Percentiles rank a stretch among this genome's conserved stretches.
Evolutionary conservation across 2,797 vertebrate genomes (phyloP).

Genomic region (Nannoperca obscura): DNA sequence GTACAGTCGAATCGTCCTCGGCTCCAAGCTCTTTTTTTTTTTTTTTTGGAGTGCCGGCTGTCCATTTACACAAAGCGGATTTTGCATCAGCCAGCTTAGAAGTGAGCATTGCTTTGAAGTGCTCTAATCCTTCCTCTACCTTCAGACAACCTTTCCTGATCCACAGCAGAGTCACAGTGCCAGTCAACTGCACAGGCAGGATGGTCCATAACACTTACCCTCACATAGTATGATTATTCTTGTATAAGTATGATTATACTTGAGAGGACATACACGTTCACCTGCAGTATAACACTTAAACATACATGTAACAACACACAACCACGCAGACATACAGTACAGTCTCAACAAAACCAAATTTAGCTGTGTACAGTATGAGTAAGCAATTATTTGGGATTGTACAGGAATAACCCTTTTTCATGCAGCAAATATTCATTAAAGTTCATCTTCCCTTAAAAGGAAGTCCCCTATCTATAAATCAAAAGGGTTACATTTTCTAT

Average conservation of each 20-base stretch:
- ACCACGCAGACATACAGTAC: neutral
- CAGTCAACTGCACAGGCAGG: slow-evolving; percentile 49
- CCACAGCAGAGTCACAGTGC: slow-evolving; percentile 57
- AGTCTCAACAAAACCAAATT: neutral
- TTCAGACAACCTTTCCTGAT: slow-evolving; percentile 83
- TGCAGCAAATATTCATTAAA: neutral
- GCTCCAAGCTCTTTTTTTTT: slow-evolving; percentile 56
- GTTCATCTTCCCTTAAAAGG: too few species aligned
- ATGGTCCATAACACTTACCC: slow-evolving; percentile 42
- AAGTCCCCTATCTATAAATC: too few species aligned
- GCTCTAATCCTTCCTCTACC: slow-evolving; percentile 84
- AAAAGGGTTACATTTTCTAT: neutral
- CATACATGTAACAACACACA: neutral
- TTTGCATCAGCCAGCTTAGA: slow-evolving; percentile 84
- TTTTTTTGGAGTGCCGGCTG: slow-evolving; percentile 69
- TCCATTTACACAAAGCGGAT: slow-evolving; percentile 83
- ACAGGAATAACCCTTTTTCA: neutral
- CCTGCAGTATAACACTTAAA: neutral
- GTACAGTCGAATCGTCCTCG: slow-evolving; percentile 56
- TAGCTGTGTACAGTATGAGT: too few species aligned
- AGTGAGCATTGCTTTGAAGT: slow-evolving; percentile 84
- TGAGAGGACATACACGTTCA: neutral
- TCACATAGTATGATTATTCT: too few species aligned
- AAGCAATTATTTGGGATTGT: too few species aligned
- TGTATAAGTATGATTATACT: neutral